Conservation (phyloP, 2,113 vertebrate species). For the Nyctereutes procyonoides region DNA sequence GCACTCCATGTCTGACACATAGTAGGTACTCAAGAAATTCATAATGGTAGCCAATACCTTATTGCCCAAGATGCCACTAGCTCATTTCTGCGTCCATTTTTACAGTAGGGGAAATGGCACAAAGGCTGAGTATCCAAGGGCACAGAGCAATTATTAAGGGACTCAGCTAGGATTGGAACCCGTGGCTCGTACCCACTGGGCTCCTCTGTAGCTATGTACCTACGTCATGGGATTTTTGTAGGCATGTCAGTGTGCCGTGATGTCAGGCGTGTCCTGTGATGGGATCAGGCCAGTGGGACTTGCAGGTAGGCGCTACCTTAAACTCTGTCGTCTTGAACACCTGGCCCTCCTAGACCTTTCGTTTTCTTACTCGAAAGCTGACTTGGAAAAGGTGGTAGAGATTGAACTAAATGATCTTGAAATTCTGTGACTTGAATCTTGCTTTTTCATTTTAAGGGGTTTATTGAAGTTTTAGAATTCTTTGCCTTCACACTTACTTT, state of each 20-base stretch:
- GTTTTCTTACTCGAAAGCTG: not conserved
- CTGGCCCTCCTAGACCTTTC: not conserved
- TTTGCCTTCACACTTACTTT: not conserved
- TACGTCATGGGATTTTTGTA: fast-evolving
- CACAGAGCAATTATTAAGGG: not conserved
- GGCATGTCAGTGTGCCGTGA: fast-evolving
- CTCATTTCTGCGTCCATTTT: not conserved
- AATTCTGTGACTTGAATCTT: not conserved
- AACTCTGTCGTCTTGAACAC: not conserved
- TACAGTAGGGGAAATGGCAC: not conserved
- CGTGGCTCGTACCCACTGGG: fast-evolving
- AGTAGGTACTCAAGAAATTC: not conserved
- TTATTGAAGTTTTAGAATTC: not conserved
- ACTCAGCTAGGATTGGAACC: not conserved
- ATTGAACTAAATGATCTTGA: not conserved
- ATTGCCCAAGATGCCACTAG: fast-evolving
- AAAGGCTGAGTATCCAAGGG: not conserved
- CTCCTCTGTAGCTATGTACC: fast-evolving
- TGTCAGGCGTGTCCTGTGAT: fast-evolving
- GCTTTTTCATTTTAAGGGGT: not conserved
- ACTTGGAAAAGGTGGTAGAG: not conserved
- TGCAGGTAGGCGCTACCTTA: fast-evolving
- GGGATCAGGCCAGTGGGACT: not conserved
- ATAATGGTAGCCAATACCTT: too few relatives aligned
- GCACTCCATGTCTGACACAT: not conserved